Conservation (phyloP, 1,140 invertebrate genomes). For the Holcopasites calliopsidis region DNA sequence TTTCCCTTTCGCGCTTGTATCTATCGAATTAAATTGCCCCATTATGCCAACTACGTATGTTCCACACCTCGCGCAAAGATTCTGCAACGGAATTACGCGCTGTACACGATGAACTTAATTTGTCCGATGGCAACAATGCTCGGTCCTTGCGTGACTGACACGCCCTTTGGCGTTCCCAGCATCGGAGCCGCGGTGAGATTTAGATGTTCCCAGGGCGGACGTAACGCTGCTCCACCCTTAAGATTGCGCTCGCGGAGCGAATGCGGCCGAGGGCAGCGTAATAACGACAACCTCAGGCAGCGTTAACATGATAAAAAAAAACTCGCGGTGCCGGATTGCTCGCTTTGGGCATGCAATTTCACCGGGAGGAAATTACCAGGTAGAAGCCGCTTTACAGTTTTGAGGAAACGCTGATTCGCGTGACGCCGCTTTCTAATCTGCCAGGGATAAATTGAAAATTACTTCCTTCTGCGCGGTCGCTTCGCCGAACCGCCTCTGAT, state of each 20-base stretch:
- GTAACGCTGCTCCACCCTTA: not conserved
- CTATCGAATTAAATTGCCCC: no score
- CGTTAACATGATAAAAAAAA: slow-evolving; percentile 42
- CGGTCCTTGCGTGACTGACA: slow-evolving; percentile 31
- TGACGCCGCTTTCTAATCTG: slow-evolving; percentile 27
- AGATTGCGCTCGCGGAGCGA: not conserved
- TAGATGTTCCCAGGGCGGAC: slow-evolving; percentile 26
- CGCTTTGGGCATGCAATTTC: slow-evolving; percentile 44
- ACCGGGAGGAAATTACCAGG: slow-evolving; percentile 23
- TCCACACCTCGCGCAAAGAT: no score
- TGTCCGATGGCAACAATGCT: slow-evolving; percentile 1
- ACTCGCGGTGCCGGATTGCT: slow-evolving; percentile 19
- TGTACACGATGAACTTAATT: slow-evolving; percentile 19
- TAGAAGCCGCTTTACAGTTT: slow-evolving; percentile 34
- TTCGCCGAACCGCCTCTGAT: not conserved
- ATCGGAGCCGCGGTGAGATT: slow-evolving; percentile 1
- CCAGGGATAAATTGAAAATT: slow-evolving; percentile 37
- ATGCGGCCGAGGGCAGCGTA: not conserved
- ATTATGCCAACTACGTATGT: no score
- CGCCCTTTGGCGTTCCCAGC: slow-evolving; percentile 2
- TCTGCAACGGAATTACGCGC: no score
- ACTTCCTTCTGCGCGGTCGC: not conserved
- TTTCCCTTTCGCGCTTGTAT: no score
- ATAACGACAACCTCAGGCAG: slow-evolving; percentile 22
- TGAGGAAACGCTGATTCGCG: slow-evolving; percentile 30